Evolutionary conservation across 2,113 vertebrate genomes (phyloP).

Genomic region (Sander vitreus): DNA sequence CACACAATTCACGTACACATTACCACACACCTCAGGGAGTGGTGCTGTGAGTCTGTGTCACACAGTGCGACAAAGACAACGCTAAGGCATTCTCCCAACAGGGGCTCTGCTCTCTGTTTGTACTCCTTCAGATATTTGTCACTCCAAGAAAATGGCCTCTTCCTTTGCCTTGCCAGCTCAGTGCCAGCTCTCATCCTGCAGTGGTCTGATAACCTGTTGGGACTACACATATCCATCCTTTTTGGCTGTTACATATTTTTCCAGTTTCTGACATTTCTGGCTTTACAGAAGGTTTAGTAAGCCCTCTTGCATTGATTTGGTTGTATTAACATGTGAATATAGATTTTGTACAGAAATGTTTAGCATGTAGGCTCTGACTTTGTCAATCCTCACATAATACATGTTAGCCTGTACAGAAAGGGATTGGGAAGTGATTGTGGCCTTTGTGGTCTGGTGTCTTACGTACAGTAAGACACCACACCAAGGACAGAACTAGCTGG

Average conservation of each 20-base stretch:
- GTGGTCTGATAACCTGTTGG: slow-evolving; percentile 65
- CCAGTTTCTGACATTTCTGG: slow-evolving; percentile 15
- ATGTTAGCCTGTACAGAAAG: background rate
- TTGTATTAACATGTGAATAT: slow-evolving; percentile 10
- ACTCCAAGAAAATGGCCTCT: slow-evolving; percentile 74
- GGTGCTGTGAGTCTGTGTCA: slow-evolving; percentile 69
- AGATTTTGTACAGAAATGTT: background rate
- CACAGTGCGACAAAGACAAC: slow-evolving; percentile 79
- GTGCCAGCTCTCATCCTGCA: slow-evolving; percentile 68
- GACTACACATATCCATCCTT: slow-evolving; percentile 40
- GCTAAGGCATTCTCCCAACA: slow-evolving; percentile 76
- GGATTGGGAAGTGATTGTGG: background rate
- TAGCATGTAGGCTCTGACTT: background rate
- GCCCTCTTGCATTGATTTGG: slow-evolving; percentile 8
- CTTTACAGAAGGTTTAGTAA: slow-evolving; percentile 21
- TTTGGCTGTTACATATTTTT: slow-evolving; percentile 39
- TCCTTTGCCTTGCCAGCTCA: slow-evolving; percentile 51
- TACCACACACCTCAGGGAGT: slow-evolving; percentile 66
- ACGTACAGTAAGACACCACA: background rate
- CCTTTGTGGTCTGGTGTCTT: background rate
- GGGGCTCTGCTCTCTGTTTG: slow-evolving; percentile 74
- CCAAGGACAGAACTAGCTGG: background rate
- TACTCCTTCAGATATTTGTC: slow-evolving; percentile 78
- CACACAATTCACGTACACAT: slow-evolving; percentile 55
- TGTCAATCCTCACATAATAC: slow-evolving; percentile 1